Evolutionary conservation across 1,140 invertebrate genomes (phyloP), one percentile per base, ranked within the genome.

Genomic region (Penaeus indicus): DNA sequence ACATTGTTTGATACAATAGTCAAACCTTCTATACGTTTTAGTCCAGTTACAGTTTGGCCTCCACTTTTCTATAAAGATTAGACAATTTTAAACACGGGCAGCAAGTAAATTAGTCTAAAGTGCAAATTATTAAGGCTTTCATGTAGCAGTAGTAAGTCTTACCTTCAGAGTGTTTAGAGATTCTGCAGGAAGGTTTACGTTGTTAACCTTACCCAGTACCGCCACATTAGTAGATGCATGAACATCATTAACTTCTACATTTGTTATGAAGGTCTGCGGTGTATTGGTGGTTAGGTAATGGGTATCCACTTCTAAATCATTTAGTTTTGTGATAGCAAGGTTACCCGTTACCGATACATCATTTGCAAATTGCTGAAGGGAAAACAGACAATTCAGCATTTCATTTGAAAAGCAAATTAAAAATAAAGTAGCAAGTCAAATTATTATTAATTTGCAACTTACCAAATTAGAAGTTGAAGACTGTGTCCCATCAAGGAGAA

Each of bases 211-310:
- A 4, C 85, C 78, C 27, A 0, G 10, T 19, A 86, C 85, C n/a
- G 67, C 62, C 54, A 86, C 62, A 21, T 80, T 67, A 22, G 77
- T 60, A 22, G 85, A 22, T 11, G 7, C 22, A 42, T 60, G 25
- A 1, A 27, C 60, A 21, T 54, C 63, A 18, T 32, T 62, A 18
- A 81, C 18, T 0, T 75, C 60, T 3, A 62, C 19, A 27, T 80
- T 69, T 1, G 69, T 38, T 7, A 25, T 67, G 19, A 86, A 16
- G 1, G 77, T 80, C 16, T 86, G 85, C 0, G 79, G 61, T 5
- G 85, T 86, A 22, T 13, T 42, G 8, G 63, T 79, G 13, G 85
- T 86, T 5, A 86, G 47, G 38, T 86, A 86, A 7, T 80, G 77
- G 22, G 38, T 22, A 18, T 42, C 32, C 32, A 86, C 3, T n/a